phyloP scores from a whole-genome alignment of 2,888 invertebrate species.

The Ecdyonurus torrentis region DNA sequence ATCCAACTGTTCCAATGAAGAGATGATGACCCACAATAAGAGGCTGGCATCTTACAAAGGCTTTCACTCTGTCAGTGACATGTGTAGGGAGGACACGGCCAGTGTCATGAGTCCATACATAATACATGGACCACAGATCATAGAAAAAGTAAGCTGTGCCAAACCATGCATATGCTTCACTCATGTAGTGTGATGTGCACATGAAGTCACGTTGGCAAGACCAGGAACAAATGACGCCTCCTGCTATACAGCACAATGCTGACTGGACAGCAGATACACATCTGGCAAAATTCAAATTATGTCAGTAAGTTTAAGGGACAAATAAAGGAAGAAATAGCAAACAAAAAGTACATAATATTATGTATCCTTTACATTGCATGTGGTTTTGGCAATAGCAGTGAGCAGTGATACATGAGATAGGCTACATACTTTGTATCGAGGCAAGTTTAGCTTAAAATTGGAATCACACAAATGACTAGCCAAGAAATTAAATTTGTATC shows the following conservation, averaged over 20 bases:
- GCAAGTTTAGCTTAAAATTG: no score
- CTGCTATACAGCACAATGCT: slow-evolving; percentile 45
- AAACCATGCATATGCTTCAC: slow-evolving; percentile 63
- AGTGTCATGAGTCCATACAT: slow-evolving; percentile 27
- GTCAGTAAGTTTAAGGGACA: no score
- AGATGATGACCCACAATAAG: slow-evolving; percentile 57
- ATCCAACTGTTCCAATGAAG: slow-evolving; percentile 56
- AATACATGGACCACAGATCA: slow-evolving; percentile 66
- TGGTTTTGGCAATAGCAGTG: no score
- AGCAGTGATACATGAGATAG: no score
- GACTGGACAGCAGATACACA: slow-evolving; percentile 57
- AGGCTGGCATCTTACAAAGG: slow-evolving; percentile 38
- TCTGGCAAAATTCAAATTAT: slow-evolving; percentile 34
- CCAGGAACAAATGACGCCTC: slow-evolving; percentile 44
- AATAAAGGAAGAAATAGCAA: no score
- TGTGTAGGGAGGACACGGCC: not conserved
- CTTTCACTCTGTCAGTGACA: slow-evolving; percentile 12
- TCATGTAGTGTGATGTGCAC: slow-evolving; percentile 49
- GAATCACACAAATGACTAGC: no score
- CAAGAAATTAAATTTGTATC: no score
- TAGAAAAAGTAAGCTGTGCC: slow-evolving; percentile 64
- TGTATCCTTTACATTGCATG: no score
- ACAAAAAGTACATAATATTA: no score
- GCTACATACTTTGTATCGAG: no score
- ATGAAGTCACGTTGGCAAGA: slow-evolving; percentile 52